Base-by-base conservation (phyloP, 2,888 invertebrate species). In the Noctua janthe region DNA sequence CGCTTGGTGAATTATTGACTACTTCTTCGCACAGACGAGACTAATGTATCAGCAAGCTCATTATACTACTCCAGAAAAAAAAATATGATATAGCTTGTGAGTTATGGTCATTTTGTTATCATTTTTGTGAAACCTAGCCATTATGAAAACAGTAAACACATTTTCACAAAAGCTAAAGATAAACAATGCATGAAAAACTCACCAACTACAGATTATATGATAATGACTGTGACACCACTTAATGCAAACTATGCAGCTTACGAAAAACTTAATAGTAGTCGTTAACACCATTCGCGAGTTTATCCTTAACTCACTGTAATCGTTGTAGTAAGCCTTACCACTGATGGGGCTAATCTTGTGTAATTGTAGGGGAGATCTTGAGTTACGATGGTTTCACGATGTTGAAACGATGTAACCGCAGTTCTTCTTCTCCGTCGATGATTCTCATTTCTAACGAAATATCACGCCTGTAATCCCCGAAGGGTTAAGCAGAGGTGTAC, bases 291-390 rank as follows among this genome's bases (percentile, higher is more conserved):
- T 73, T 81, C 35, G 77, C 69, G 51, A 81, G 82, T 82, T 77
- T 74, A 84, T 85, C 83, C 77, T 76, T 66, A 74, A 80, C 76
- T 81, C 67, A 62, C 49, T 88, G 90, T 90, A 89, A 76, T 88
- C 86, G 80, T 73, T 73, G 85, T 91, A 89, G 85, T 91, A 89
- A 90, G 89, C 81, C 90, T 84, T 75, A 78, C 86, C 89, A 87
- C 90, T 90, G 85, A 87, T 87, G 90, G 88, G 88, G 90, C 91
- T 92, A 91, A 92, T 93, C 91, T 90, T 83, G 87, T 87, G 84
- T 91, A 92, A 92, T 92, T 91, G 87, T 83, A 59, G 78, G 17
- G 17, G 5, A 7, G 70, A 88, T 82, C 77, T 51, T 6, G 80
- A 79, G 62, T n/a, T 70, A 86, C 89, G 90, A 87, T 77, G 62